phyloP scores from a whole-genome alignment of 2,888 invertebrate genomes.

The Aromia moschata region DNA sequence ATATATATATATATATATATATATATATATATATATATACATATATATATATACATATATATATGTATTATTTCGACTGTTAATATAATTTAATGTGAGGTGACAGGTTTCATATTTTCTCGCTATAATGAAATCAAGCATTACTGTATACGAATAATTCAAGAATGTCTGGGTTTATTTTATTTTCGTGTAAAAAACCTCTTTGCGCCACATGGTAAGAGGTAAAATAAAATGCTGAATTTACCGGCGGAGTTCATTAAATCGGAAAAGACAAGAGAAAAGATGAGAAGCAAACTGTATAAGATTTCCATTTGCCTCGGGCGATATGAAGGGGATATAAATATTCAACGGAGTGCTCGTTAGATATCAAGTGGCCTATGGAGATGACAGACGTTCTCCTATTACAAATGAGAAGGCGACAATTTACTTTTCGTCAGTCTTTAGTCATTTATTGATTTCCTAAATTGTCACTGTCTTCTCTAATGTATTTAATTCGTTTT shows the following conservation, averaged over 20 bases:
- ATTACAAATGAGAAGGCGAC: not conserved
- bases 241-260: slow-evolving; percentile 46
- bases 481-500: no score
- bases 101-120: not conserved
- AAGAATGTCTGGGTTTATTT: slow-evolving; percentile 7
- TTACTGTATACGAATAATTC: slow-evolving; percentile 19
- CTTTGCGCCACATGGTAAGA: slow-evolving; percentile 16
- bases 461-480: not conserved
- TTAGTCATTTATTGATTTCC: not conserved
- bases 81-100: not conserved
- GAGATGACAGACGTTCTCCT: slow-evolving; percentile 42
- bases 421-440: not conserved
- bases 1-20: no score
- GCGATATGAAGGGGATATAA: slow-evolving; percentile 56
- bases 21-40: no score
- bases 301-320: slow-evolving; percentile 54
- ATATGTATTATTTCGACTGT: no score
- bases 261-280: slow-evolving; percentile 44
- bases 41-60: no score
- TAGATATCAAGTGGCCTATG: slow-evolving; percentile 57
- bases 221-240: slow-evolving; percentile 44
- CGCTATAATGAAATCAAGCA: not conserved
- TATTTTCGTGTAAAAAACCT: slow-evolving; percentile 1
- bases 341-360: slow-evolving; percentile 57
- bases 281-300: slow-evolving; percentile 46